phyloP scores from a whole-genome alignment of 2,888 invertebrate species.

The Sinotaia quadrata region DNA sequence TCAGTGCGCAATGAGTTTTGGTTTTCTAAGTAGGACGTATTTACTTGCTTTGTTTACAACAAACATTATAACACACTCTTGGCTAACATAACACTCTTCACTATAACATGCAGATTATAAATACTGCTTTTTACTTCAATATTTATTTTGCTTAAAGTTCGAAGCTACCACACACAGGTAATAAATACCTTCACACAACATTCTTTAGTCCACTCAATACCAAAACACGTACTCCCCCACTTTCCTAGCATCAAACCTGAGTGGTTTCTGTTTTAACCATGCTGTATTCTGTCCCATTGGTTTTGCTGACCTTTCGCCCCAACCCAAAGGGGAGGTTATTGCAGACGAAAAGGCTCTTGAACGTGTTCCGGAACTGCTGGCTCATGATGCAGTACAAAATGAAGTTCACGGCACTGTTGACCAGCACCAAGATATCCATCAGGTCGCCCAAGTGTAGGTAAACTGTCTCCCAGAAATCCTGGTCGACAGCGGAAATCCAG shows the following conservation, averaged over 20 bases:
- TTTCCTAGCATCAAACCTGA: slow-evolving; percentile 50
- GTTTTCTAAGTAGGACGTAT: too few relatives aligned
- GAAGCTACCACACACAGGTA: background rate
- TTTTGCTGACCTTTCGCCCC: slow-evolving; percentile 34
- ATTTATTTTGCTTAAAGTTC: too few relatives aligned
- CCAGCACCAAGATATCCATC: slow-evolving; percentile 90
- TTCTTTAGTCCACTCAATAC: background rate
- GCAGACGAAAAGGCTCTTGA: slow-evolving; percentile 64
- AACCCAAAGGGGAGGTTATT: slow-evolving; percentile 30
- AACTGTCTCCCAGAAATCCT: slow-evolving; percentile 76
- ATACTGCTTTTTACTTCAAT: too few relatives aligned
- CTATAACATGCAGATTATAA: too few relatives aligned
- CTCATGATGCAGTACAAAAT: slow-evolving; percentile 96
- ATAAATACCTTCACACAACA: background rate
- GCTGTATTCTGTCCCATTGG: slow-evolving; percentile 49
- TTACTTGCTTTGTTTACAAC: too few relatives aligned
- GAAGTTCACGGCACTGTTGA: slow-evolving; percentile 95
- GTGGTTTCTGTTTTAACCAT: slow-evolving; percentile 60
- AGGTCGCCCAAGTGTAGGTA: slow-evolving; percentile 81
- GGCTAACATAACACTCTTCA: too few relatives aligned
- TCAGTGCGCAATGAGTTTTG: too few relatives aligned
- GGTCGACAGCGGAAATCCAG: slow-evolving; percentile 76
- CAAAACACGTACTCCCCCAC: background rate
- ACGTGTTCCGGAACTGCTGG: slow-evolving; percentile 84
- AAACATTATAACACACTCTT: too few relatives aligned